A percentile compares a stretch with the other conserved stretches of the same genome.
Conservation (phyloP, 2,797 vertebrate species). For the Iguana delicatissima region DNA sequence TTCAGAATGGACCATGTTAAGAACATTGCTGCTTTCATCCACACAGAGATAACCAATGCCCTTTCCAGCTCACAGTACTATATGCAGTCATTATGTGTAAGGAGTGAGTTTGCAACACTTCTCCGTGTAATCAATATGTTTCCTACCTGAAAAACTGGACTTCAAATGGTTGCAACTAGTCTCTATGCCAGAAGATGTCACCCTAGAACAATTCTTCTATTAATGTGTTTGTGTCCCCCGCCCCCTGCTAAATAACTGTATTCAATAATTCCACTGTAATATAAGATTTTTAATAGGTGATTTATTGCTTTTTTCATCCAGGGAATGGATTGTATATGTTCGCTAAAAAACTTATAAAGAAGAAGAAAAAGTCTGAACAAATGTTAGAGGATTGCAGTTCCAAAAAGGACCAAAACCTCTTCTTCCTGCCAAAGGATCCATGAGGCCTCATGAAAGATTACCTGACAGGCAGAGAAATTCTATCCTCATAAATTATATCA, state of each 20-base stretch:
- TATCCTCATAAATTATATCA: constrained; percentile 45
- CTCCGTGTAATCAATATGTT: neutral
- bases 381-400: neutral
- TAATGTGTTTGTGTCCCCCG: fast-evolving
- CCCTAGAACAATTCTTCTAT: constrained; percentile 38
- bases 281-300: constrained; percentile 5
- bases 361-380: neutral
- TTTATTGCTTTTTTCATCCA: neutral
- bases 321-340: neutral
- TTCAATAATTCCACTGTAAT: constrained; percentile 34
- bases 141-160: fast-evolving
- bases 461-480: constrained; percentile 26
- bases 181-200: constrained; percentile 64
- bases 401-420: neutral
- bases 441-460: constrained; percentile 32
- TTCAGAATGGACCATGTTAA: neutral
- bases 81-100: neutral
- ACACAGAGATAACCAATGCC: no score
- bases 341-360: constrained; percentile 17
- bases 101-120: neutral
- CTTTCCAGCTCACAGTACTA: neutral
- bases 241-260: constrained; percentile 2
- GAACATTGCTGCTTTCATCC: neutral
- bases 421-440: neutral
- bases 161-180: neutral